A percentile compares a stretch with the other conserved stretches of the same genome.
Conservation (phyloP, 2,888 invertebrate species). For the Drosophila pseudotalamancana region DNA sequence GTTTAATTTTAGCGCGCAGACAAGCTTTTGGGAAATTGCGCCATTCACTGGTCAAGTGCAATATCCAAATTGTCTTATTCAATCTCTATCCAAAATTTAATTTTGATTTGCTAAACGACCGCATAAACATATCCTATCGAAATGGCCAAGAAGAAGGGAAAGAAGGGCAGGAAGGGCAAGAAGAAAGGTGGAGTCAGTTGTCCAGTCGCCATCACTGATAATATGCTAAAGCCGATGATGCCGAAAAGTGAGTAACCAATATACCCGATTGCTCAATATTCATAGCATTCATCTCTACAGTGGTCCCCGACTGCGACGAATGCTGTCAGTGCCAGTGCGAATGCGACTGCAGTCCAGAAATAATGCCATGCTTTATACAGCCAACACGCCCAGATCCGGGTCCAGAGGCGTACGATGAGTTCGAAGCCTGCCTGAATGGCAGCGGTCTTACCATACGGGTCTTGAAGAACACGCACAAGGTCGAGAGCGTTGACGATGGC, state of each 20-base stretch:
- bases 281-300: not conserved
- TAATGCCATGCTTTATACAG: constrained; percentile 70
- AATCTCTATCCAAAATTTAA: constrained; percentile 40
- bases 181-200: constrained; percentile 20
- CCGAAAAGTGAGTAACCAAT: constrained; percentile 7
- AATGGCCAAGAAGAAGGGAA: constrained; percentile 51
- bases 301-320: constrained; percentile 21
- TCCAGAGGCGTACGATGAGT: constrained; percentile 83
- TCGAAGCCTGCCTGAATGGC: constrained; percentile 81
- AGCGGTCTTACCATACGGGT: constrained; percentile 80
- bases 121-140: constrained; percentile 17
- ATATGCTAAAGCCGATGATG: constrained; percentile 17
- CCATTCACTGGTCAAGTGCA: constrained; percentile 80
- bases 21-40: constrained; percentile 79
- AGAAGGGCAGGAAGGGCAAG: constrained; percentile 37
- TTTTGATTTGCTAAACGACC: constrained; percentile 31
- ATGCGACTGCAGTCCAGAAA: constrained; percentile 64
- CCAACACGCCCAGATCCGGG: constrained; percentile 70
- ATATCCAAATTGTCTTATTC: constrained; percentile 64
- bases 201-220: constrained; percentile 7
- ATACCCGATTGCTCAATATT: no score
- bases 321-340: constrained; percentile 49
- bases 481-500: constrained; percentile 78
- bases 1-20: constrained; percentile 70
- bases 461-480: constrained; percentile 80